phyloP scores from a whole-genome alignment of 2,113 vertebrate species.

The Solea senegalensis region DNA sequence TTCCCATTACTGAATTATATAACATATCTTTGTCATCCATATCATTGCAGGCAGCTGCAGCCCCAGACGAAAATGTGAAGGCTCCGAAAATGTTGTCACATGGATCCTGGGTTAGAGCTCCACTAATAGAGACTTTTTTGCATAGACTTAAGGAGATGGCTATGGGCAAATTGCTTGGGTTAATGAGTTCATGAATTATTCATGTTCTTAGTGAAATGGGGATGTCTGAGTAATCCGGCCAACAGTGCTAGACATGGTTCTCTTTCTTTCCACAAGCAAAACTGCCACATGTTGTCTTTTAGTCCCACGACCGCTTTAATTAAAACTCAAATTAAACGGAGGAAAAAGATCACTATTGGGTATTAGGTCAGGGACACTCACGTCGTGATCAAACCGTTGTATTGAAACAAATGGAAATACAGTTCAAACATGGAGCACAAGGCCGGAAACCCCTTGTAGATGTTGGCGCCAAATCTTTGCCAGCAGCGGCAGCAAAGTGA shows the following conservation, averaged over 20 bases:
- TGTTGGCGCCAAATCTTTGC: too few relatives aligned
- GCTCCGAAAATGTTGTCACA: conserved; percentile 56
- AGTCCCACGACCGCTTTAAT: too few relatives aligned
- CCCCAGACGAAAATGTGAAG: conserved; percentile 54
- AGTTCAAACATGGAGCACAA: too few relatives aligned
- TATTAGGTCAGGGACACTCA: too few relatives aligned
- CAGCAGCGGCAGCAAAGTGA: too few relatives aligned
- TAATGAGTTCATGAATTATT: conserved; percentile 78
- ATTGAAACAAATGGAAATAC: too few relatives aligned
- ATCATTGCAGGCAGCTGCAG: conserved; percentile 34
- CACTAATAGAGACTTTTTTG: conserved; percentile 54
- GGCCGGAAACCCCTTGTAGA: too few relatives aligned
- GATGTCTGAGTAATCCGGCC: conserved; percentile 53
- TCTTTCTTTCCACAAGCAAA: conserved; percentile 2
- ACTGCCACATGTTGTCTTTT: too few relatives aligned
- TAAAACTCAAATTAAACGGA: too few relatives aligned
- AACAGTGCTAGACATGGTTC: conserved; percentile 26
- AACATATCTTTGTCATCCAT: conserved; percentile 49
- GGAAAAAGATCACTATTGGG: too few relatives aligned
- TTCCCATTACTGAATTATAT: conserved; percentile 40
- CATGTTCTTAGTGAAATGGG: conserved; percentile 63
- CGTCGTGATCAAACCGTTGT: too few relatives aligned
- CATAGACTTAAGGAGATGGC: conserved; percentile 56
- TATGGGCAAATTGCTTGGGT: conserved; percentile 69
- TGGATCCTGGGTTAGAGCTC: conserved; percentile 48